Conservation (phyloP, 2,113 vertebrate genomes). For the Lathamus discolor region DNA sequence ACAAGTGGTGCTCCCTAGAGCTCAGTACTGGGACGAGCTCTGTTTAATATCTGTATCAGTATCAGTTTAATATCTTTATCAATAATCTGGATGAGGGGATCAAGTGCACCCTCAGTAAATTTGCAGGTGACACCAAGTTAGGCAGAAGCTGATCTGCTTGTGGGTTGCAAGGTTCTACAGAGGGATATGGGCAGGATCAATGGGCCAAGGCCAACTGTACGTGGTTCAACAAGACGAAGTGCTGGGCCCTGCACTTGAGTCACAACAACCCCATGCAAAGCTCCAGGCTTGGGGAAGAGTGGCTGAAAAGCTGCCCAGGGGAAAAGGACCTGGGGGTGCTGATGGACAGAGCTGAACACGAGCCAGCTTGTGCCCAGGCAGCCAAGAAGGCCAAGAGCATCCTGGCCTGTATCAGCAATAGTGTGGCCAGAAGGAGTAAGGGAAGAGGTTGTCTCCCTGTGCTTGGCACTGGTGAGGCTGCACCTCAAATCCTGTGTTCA, state of each 20-base stretch:
- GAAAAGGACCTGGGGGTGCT: not conserved
- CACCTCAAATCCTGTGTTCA: rapidly evolving
- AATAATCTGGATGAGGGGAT: not conserved
- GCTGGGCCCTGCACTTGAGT: not conserved
- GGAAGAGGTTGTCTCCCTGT: rapidly evolving
- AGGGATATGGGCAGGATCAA: not conserved
- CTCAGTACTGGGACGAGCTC: not conserved
- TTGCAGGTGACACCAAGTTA: not conserved
- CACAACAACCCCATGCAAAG: not conserved
- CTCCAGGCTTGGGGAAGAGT: not conserved
- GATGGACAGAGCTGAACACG: not conserved
- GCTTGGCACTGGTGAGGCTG: rapidly evolving
- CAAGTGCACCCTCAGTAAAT: not conserved
- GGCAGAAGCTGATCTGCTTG: not conserved
- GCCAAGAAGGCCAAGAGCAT: not conserved
- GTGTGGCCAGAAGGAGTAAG: rapidly evolving
- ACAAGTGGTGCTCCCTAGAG: not conserved
- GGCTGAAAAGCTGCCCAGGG: not conserved
- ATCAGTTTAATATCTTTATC: not conserved
- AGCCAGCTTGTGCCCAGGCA: not conserved
- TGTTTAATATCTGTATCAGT: not conserved
- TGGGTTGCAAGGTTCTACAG: not conserved
- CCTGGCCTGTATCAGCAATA: not conserved
- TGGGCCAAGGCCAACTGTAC: not conserved
- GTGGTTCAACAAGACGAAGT: not conserved